Conservation (phyloP, 1,140 invertebrate species). For the Chlorops oryzae region DNA sequence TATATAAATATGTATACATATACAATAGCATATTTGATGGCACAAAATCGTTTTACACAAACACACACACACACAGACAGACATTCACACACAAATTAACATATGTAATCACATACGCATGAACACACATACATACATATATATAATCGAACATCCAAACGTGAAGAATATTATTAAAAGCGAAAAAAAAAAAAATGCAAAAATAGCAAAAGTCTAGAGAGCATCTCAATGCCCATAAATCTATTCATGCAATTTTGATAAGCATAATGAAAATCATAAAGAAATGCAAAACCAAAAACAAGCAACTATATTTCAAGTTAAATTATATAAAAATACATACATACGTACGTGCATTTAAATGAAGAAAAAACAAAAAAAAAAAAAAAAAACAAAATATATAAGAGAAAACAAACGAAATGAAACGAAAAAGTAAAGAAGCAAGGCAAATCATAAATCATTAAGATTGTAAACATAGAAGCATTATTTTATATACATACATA, state of each 20-base stretch:
- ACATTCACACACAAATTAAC: not conserved
- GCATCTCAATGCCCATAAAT: too few relatives aligned
- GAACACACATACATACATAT: not conserved
- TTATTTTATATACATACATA: conserved; percentile 4
- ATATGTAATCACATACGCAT: not conserved
- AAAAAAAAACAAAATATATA: conserved; percentile 18
- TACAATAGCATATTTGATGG: too few relatives aligned
- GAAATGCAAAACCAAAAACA: too few relatives aligned
- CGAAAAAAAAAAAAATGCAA: not conserved
- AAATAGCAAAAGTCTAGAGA: too few relatives aligned
- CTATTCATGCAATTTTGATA: too few relatives aligned
- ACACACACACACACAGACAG: not conserved
- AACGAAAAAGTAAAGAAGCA: conserved; percentile 2
- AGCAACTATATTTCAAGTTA: not conserved
- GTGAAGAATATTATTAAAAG: not conserved
- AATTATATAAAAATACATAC: not conserved
- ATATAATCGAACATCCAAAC: not conserved
- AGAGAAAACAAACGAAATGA: not conserved
- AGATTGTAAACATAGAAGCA: not conserved
- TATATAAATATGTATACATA: not conserved
- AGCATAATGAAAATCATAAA: too few relatives aligned
- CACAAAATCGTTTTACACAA: too few relatives aligned
- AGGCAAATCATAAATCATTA: not conserved
- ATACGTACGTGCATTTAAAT: not conserved
- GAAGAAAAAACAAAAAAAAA: conserved; percentile 18